Evolutionary conservation across 1,140 invertebrate species (phyloP), one percentile per base, ranked within the genome.

Genomic region (Drosophila navojoa): DNA sequence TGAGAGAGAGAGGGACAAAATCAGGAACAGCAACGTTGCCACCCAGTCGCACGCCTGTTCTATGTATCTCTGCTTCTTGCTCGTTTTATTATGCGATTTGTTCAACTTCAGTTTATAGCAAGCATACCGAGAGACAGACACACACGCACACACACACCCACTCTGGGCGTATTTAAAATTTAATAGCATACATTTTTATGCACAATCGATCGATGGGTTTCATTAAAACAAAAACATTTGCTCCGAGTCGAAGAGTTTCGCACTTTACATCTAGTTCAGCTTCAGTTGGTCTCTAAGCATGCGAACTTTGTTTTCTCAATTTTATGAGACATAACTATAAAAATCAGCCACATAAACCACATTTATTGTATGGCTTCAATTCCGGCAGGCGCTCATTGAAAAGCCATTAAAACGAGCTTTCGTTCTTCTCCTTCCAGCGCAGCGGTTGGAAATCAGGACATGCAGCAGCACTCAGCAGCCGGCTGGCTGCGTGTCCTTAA

Each of bases 61-160:
- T 67, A 71, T 86, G 79, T 87, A 82, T 87, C 79, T 61, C 44
- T 25, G 47, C 58, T 60, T 47, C 55, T 86, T 75, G 78, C 78
- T 86, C 54, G 35, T 59, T 86, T 87, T 87, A 87, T 87, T 87
- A 87, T 87, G 79, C 82, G 82, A 87, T 87, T 87, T 87, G 82
- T 87, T 82, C 82, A 87, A 87, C 82, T 87, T 87, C 82, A 89
- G 79, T 86, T 87, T 87, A 87, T 89, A 87, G 79, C 82, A 77
- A 55, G 60, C 44, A 71, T 61, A 77, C 52, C n/a, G n/a, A 61
- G 49, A 29, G 27, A 22, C 1, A 22, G 1, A 22, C 19, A 62
- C 52, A 71, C 22, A 35, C 54, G 52, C 13, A 44, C 27, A 29
- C 62, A 44, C 42, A 22, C n/a, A 38, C 54, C 38, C 25, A 42